Conservation (phyloP, 1,140 invertebrate genomes). For the Drosophila ogumai region DNA sequence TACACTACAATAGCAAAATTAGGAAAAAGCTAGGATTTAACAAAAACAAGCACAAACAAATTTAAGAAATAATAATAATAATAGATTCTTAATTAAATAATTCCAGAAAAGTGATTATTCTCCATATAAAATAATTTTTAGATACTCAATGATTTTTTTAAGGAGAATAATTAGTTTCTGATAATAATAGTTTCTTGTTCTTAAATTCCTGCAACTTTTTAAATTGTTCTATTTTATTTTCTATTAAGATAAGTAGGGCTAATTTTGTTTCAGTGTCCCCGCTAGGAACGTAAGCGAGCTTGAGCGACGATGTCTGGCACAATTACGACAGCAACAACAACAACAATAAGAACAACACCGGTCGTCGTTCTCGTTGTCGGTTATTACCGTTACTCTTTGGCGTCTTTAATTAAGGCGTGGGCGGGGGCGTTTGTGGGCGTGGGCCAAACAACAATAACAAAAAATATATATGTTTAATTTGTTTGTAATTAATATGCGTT, state of each 20-base stretch:
- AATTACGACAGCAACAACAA: conserved; percentile 45
- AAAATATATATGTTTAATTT: conserved; percentile 53
- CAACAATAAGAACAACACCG: conserved; percentile 23
- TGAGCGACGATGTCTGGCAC: conserved; percentile 53
- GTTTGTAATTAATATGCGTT: conserved; percentile 72
- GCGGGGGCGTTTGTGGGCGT: not conserved
- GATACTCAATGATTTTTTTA: too few species aligned
- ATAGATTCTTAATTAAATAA: too few species aligned
- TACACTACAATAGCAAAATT: too few species aligned
- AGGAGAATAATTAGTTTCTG: too few species aligned
- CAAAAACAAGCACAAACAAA: too few species aligned
- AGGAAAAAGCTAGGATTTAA: too few species aligned
- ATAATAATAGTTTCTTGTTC: too few species aligned
- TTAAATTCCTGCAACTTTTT: too few species aligned
- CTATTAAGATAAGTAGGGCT: not conserved
- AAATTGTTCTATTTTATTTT: too few species aligned
- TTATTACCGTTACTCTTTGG: conserved; percentile 70
- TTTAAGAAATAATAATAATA: too few species aligned
- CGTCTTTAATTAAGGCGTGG: conserved; percentile 68
- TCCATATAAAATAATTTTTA: too few species aligned
- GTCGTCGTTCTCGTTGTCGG: conserved; percentile 47
- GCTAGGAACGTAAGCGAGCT: conserved; percentile 22
- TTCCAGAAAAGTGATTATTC: too few species aligned
- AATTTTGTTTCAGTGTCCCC: conserved; percentile 7
- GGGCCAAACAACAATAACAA: conserved; percentile 14